These are phyloP conservation scores for Castor canadensis DNA, from an alignment of 2,113 vertebrate species.

Conservation along the genomic window DNA sequence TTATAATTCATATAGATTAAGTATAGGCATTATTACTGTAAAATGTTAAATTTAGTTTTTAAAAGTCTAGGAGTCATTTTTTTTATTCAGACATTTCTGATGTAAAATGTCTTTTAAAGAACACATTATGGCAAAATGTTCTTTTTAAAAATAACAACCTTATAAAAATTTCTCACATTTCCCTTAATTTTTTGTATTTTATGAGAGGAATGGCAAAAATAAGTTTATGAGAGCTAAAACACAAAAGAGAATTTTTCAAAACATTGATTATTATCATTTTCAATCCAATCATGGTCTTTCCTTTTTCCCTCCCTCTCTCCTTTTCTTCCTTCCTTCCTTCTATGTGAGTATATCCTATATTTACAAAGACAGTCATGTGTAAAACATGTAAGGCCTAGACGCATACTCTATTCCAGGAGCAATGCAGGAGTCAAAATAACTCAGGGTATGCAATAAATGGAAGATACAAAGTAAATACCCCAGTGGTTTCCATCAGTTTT, in stretches of 20 bases:
- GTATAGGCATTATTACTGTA: neutral
- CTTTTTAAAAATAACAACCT: neutral
- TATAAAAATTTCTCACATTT: neutral
- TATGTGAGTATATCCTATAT: neutral
- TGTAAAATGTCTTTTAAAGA: neutral
- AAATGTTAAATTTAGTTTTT: neutral
- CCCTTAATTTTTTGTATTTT: neutral
- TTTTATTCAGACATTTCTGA: neutral
- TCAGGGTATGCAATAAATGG: neutral
- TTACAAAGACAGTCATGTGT: neutral
- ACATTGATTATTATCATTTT: neutral
- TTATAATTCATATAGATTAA: neutral
- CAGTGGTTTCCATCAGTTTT: neutral
- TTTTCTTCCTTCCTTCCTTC: rapidly evolving
- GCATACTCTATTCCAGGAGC: neutral
- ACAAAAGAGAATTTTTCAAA: neutral
- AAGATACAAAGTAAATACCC: neutral
- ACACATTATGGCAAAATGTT: neutral
- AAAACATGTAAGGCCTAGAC: neutral
- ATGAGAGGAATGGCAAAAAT: neutral
- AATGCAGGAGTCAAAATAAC: neutral
- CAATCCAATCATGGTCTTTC: neutral
- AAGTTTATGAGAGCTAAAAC: neutral
- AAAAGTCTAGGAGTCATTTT: neutral
- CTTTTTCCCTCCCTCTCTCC: neutral